These are phyloP conservation scores for Heliconius ethilla DNA, from an alignment of 2,888 invertebrate species.

Conservation along the genomic window DNA sequence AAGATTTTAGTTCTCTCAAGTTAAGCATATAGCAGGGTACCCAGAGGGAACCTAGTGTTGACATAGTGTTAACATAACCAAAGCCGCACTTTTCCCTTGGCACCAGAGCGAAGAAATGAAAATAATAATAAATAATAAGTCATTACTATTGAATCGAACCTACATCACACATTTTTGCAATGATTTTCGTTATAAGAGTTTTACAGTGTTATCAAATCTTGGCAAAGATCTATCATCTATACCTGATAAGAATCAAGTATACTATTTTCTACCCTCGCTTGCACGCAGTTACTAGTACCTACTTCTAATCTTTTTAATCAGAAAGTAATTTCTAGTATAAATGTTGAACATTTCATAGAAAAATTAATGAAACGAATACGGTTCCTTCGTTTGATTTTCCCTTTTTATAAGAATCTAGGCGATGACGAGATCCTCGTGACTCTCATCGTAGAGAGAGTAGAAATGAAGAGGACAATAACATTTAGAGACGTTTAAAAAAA, in stretches of 20 bases:
- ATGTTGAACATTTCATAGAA: not conserved
- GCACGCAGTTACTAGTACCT: not conserved
- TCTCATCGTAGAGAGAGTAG: not conserved
- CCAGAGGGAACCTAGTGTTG: no score
- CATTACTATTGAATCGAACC: no score
- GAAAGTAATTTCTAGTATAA: conserved; percentile 3
- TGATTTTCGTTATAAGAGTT: conserved; percentile 35
- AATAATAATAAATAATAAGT: no score
- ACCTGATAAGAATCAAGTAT: not conserved
- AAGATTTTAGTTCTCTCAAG: conserved; percentile 45
- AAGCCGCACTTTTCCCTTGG: no score
- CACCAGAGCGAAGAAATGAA: no score
- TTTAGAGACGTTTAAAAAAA: no score
- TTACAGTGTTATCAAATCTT: conserved; percentile 19
- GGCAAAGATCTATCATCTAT: conserved; percentile 7
- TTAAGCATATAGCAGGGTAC: no score
- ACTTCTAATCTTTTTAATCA: conserved; percentile 3
- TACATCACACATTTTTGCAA: no score
- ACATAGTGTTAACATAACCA: no score
- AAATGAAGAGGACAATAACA: not conserved
- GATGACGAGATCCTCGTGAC: not conserved
- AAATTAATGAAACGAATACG: not conserved
- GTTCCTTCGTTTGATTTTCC: not conserved
- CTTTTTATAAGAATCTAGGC: not conserved
- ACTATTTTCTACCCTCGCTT: conserved; percentile 9